These are phyloP conservation scores for Nannobrachium achirus DNA, from an alignment of 2,113 vertebrate genomes.

Conservation along the genomic window DNA sequence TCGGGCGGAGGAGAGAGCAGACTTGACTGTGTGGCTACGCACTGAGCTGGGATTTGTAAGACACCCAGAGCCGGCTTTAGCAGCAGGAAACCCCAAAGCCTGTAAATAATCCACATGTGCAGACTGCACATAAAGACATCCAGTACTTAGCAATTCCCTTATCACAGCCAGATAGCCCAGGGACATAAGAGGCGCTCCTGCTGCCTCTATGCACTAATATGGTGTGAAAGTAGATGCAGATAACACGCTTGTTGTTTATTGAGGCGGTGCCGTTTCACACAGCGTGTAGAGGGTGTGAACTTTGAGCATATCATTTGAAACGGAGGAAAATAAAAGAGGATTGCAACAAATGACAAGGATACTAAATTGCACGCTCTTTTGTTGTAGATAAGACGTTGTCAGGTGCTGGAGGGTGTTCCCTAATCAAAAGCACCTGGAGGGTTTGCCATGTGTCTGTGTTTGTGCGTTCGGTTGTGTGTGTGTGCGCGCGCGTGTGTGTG, in stretches of 20 bases:
- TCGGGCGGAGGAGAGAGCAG: conserved; percentile 49
- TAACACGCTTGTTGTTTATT: conserved; percentile 67
- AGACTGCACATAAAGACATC: conserved; percentile 75
- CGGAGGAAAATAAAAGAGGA: conserved; percentile 60
- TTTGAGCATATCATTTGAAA: conserved; percentile 67
- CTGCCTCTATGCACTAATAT: conserved; percentile 64
- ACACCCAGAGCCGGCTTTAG: conserved; percentile 76
- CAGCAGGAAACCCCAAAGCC: conserved; percentile 78
- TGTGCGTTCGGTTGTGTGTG: conserved; percentile 10
- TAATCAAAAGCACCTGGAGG: conserved; percentile 85
- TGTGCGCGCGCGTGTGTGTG: conserved; percentile 12
- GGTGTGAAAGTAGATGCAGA: conserved; percentile 67
- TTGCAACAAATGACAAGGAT: conserved; percentile 70
- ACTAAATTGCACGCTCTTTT: conserved; percentile 60
- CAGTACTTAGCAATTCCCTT: conserved; percentile 73
- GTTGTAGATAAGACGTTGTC: conserved; percentile 78
- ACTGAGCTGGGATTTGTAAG: conserved; percentile 76
- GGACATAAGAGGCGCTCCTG: conserved; percentile 66
- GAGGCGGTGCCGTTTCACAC: conserved; percentile 61
- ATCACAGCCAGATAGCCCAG: conserved; percentile 71
- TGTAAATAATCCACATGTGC: conserved; percentile 82
- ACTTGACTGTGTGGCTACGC: conserved; percentile 68
- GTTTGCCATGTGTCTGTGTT: conserved; percentile 64
- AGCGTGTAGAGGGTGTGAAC: conserved; percentile 64
- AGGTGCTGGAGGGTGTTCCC: conserved; percentile 82